phyloP scores from a whole-genome alignment of 2,797 vertebrate genomes.

The Eutrigla gurnardus region DNA sequence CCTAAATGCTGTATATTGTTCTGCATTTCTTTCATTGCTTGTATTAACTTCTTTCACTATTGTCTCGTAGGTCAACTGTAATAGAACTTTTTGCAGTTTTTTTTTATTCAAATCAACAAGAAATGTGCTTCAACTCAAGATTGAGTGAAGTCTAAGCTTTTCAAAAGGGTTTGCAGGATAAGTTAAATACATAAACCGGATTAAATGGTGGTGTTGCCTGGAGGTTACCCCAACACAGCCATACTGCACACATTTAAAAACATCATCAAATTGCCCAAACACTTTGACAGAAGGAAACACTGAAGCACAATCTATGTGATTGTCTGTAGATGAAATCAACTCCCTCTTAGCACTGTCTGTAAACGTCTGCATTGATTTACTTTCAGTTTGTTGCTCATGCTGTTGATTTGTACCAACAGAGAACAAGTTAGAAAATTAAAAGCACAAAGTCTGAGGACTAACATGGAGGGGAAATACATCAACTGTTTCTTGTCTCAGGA shows the following conservation, averaged over 20 bases:
- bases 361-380: conserved; percentile 67
- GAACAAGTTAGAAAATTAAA: conserved; percentile 79
- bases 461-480: conserved; percentile 86
- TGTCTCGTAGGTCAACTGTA: conserved; percentile 61
- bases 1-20: conserved; percentile 88
- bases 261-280: conserved; percentile 41
- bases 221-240: conserved; percentile 62
- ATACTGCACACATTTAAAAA: conserved; percentile 44
- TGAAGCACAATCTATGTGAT: conserved; percentile 78
- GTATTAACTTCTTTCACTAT: conserved; percentile 42
- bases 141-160: conserved; percentile 73
- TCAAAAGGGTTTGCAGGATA: conserved; percentile 66
- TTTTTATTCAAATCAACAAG: conserved; percentile 64
- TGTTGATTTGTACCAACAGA: conserved; percentile 69
- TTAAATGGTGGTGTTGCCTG: conserved; percentile 59
- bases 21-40: conserved; percentile 54
- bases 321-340: conserved; percentile 55
- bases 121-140: conserved; percentile 67
- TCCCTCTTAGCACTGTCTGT: conserved; percentile 63
- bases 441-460: conserved; percentile 88
- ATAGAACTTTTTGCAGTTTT: conserved; percentile 58
- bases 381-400: conserved; percentile 39
- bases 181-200: conserved; percentile 62
- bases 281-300: conserved; percentile 56
- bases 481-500: conserved; percentile 97